Evolutionary conservation across 2,113 vertebrate species (phyloP), one percentile per base, ranked within the genome.

Genomic region (Pseudonaja textilis): DNA sequence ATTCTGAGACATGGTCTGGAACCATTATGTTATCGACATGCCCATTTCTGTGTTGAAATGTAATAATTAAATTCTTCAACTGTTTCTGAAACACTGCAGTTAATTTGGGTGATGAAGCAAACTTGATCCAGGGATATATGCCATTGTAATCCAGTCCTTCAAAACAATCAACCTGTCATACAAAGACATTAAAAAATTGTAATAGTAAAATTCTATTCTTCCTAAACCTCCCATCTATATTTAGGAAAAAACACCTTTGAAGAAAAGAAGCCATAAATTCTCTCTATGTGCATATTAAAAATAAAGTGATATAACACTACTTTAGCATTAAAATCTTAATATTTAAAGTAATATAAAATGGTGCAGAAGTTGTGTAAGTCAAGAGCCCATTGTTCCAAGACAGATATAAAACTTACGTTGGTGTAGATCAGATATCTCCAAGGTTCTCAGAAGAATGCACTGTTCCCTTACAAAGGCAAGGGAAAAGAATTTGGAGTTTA

Each of bases 101-200:
- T 42, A 98, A 91, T 52, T 97, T 97, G 23, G 95, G 92, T 0
- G 97, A 97, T 0, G 92, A 94, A 11, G 94, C 91, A 89, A 97
- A 98, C 0, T 93, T 29, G n/a, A 93, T 95, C 0, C 50, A 23
- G 25, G 97, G 97, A 96, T 96, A 96, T 45, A 95, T 59, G 0
- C 97, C 97, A 0, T 96, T 98, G 96, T 95, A 97, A 25, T 97
- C 97, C 4, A 93, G 94, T 0, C 94, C 95, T 91, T 97, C 96
- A 0, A 96, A 1, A 0, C 96, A 95, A 59, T 95, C 94, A 47
- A 96, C 81, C 97, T 97, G 25, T 5, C 85, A 64, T 11, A 92
- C 42, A 89, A 92, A 34, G 7, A 92, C 12, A 50, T 52, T 11
- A 0, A 18, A 1, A 25, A 1, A 88, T 86, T 26, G 1, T 10